Evolutionary conservation across 2,113 vertebrate genomes (phyloP), one percentile per base, ranked within the genome.

Genomic region (Colius striatus): DNA sequence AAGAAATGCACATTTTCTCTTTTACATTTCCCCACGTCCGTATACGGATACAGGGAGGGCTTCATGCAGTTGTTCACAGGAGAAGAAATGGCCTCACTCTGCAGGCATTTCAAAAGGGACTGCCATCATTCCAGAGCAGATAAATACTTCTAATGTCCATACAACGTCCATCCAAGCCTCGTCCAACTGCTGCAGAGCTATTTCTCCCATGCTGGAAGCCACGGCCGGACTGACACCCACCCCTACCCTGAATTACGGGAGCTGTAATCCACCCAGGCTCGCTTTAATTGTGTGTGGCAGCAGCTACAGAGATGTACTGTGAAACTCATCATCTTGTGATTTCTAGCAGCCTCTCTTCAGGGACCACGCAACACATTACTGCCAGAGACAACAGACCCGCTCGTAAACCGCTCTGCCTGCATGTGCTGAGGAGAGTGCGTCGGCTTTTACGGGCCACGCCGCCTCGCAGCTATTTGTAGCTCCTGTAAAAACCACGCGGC

Each of bases 261-360:
- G 94, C 90, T 36, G 83, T 41, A 90, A 96, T 32, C 89, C 84
- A 55, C 51, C 3, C 6, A 86, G 80, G 88, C 86, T 93, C 25
- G 54, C 84, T 96, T 87, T 91, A 75, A 96, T 94, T 91, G 62
- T 63, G 70, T 53, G 65, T 84, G 90, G 54, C 92, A 78, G 85
- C 92, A 81, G 68, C 86, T 51, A 53, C 27, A 53, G 90, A 60
- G 27, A 13, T 9, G 16, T 7, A 2, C 65, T 38, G 68, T 71
- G 92, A 93, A 92, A 92, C 94, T 90, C 94, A 29, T 18, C 61
- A 84, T 79, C 86, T n/a, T 8, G 43, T 83, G 68, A 60, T 84
- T 96, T 77, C 86, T 65, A 88, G 72, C 83, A 78, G 86, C 83
- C 83, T 93, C 79, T 84, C 78, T 76, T 76, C 7, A 10, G 90